Conservation (phyloP, 2,888 invertebrate genomes). For the Craniophora ligustri region DNA sequence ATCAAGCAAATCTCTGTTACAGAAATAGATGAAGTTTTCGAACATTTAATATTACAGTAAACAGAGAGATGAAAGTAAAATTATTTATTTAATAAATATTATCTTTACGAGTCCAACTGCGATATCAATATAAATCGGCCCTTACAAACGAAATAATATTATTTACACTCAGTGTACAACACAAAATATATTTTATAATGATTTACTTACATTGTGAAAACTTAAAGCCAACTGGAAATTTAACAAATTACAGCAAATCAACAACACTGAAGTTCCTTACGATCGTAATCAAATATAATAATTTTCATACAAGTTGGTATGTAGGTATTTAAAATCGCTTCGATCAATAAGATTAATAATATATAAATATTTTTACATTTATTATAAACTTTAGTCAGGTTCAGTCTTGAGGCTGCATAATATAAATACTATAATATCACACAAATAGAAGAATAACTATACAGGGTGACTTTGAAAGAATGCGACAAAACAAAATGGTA, state of each 20-base stretch:
- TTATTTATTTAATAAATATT: too few species aligned
- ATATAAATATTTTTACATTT: conserved; percentile 38
- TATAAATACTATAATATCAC: conserved; percentile 32
- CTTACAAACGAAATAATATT: conserved; percentile 3
- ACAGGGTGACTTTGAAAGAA: too few species aligned
- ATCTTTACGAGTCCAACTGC: too few species aligned
- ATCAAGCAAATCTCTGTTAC: too few species aligned
- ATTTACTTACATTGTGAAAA: not conserved
- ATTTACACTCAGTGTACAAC: conserved; percentile 1
- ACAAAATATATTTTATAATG: not conserved
- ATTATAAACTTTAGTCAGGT: conserved; percentile 60
- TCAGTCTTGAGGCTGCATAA: conserved; percentile 76
- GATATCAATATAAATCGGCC: not conserved
- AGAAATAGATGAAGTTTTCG: too few species aligned
- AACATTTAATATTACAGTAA: too few species aligned
- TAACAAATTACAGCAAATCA: not conserved
- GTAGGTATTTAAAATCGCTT: not conserved
- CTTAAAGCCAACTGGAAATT: not conserved
- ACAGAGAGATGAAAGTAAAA: too few species aligned
- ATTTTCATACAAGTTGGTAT: conserved; percentile 18
- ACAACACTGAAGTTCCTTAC: not conserved
- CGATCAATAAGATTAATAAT: conserved; percentile 18
- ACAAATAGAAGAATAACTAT: conserved; percentile 42
- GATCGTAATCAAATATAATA: not conserved
- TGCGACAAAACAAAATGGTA: too few species aligned